phyloP scores from a whole-genome alignment of 2,888 invertebrate genomes.

The Euspilapteryx auroguttella region DNA sequence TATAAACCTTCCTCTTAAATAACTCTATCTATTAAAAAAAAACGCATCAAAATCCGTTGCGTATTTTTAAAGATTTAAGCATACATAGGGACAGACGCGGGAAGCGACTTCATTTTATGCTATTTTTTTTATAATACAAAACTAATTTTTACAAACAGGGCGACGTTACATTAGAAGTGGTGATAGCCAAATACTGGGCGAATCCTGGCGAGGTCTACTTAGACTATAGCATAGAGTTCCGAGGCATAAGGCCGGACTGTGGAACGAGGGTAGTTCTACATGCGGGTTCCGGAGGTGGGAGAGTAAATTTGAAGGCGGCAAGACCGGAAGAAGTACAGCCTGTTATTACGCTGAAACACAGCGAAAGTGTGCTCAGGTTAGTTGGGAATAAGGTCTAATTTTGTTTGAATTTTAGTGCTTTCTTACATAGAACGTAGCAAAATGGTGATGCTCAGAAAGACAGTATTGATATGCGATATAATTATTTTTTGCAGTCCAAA shows the following conservation, averaged over 20 bases:
- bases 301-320: conserved; percentile 70
- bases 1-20: too few species aligned
- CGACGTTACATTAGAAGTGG: conserved; percentile 82
- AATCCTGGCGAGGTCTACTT: conserved; percentile 77
- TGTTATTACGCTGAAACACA: conserved; percentile 70
- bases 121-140: too few species aligned
- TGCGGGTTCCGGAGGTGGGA: conserved; percentile 72
- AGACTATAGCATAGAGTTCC: conserved; percentile 78
- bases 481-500: too few species aligned
- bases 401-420: neutral
- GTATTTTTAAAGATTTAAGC: too few species aligned
- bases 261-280: conserved; percentile 67
- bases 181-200: conserved; percentile 94
- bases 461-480: too few species aligned
- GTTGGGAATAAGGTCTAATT: too few species aligned
- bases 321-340: conserved; percentile 82
- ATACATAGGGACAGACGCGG: too few species aligned
- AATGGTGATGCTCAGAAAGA: neutral
- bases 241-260: conserved; percentile 75
- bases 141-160: conserved; percentile 51
- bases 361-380: conserved; percentile 71
- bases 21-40: too few species aligned
- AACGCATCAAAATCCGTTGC: too few species aligned
- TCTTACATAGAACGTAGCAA: neutral
- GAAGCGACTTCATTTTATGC: too few species aligned